Conservation (phyloP, 2,888 invertebrate species). For the Caenorhabditis wallacei region DNA sequence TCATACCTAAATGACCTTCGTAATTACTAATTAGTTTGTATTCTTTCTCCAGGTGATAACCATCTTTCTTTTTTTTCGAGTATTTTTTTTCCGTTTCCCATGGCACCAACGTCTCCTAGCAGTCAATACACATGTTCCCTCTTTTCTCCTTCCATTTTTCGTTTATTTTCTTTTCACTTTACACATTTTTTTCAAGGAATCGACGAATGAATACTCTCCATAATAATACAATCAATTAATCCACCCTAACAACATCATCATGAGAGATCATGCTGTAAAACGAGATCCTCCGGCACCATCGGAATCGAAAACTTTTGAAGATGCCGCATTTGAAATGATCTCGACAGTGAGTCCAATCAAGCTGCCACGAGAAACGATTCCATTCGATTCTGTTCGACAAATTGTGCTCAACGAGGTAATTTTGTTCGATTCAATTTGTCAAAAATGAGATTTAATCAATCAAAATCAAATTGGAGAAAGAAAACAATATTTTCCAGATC, state of each 20-base stretch:
- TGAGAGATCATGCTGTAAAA: slow-evolving; percentile 2
- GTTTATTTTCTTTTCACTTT: not conserved
- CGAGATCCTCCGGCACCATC: slow-evolving; percentile 28
- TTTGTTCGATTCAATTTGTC: not conserved
- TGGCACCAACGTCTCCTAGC: not conserved
- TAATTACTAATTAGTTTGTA: not conserved
- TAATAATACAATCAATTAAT: not conserved
- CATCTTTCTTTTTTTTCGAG: not conserved
- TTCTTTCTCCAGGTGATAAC: no score
- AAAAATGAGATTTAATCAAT: not conserved
- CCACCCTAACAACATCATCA: not conserved
- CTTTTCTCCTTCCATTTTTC: not conserved
- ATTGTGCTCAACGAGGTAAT: slow-evolving; percentile 58
- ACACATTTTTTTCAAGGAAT: not conserved
- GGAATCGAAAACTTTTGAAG: slow-evolving; percentile 54
- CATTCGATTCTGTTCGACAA: slow-evolving; percentile 61
- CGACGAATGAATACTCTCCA: not conserved
- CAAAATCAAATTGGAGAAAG: not conserved
- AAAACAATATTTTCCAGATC: slow-evolving; percentile 11
- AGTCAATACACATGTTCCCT: no score
- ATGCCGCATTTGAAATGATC: slow-evolving; percentile 55
- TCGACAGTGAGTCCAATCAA: slow-evolving; percentile 58
- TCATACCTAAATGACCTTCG: not conserved
- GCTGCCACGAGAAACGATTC: slow-evolving; percentile 52
- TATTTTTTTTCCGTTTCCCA: not conserved